Percentiles rank a stretch among this genome's conserved stretches.
phyloP scores from a whole-genome alignment of 2,113 vertebrate species.

The Apistogramma diplotaenia region DNA sequence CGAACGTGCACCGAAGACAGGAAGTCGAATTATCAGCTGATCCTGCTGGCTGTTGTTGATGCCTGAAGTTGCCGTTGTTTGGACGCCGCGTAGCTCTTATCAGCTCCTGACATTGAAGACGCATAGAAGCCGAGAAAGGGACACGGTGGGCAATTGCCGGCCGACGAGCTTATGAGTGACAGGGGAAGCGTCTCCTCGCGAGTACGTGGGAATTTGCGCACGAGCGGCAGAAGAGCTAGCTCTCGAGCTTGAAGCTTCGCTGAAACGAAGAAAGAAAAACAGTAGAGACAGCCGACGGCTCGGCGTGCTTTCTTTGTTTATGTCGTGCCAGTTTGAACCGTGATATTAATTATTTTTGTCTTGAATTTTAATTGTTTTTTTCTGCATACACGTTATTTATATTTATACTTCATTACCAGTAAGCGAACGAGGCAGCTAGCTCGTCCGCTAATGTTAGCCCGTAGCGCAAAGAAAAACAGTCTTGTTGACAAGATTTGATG shows the following conservation, averaged over 20 bases:
- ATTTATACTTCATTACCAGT: not conserved
- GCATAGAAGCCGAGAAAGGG: slow-evolving; percentile 8
- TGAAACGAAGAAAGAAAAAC: slow-evolving; percentile 41
- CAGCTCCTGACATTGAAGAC: slow-evolving; percentile 33
- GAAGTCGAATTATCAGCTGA: slow-evolving; percentile 82
- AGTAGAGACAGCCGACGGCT: slow-evolving; percentile 23
- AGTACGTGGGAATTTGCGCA: not conserved
- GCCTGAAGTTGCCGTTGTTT: slow-evolving; percentile 71
- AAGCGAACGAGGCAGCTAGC: slow-evolving; percentile 23
- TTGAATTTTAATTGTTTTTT: not conserved
- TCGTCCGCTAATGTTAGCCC: slow-evolving; percentile 49
- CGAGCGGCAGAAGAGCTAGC: slow-evolving; percentile 47
- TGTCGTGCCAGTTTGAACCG: slow-evolving; percentile 28
- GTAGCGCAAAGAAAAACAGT: slow-evolving; percentile 18
- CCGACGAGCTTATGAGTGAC: not conserved
- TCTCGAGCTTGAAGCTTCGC: slow-evolving; percentile 32
- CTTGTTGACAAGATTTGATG: slow-evolving; percentile 40
- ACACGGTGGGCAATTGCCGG: slow-evolving; percentile 13
- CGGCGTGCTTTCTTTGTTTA: slow-evolving; percentile 31
- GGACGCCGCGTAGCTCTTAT: slow-evolving; percentile 58
- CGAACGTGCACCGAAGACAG: slow-evolving; percentile 30
- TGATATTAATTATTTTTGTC: not conserved
- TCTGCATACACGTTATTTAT: slow-evolving; percentile 11
- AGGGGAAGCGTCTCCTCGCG: not conserved
- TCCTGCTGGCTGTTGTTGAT: slow-evolving; percentile 76